Evolutionary conservation across 2,888 invertebrate species (phyloP).

Genomic region (Hecatera dysodea): DNA sequence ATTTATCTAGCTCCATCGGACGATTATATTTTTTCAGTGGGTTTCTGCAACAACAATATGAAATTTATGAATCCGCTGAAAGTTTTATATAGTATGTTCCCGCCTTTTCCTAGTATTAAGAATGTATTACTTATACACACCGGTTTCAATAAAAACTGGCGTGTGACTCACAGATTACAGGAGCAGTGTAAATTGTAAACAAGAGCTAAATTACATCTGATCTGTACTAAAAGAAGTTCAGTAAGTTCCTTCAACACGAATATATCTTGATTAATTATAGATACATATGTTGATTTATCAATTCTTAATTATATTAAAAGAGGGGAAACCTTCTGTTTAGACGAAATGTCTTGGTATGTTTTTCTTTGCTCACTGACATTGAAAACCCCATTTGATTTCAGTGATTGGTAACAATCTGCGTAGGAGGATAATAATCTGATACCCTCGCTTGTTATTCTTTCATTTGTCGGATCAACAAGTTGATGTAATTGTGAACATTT

Average conservation of each 20-base stretch:
- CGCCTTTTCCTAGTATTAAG: too few species aligned
- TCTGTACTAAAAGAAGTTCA: constrained; percentile 11
- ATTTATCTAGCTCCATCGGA: neutral
- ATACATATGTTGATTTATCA: too few species aligned
- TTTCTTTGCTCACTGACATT: constrained; percentile 13
- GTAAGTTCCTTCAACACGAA: constrained; percentile 13
- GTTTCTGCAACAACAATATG: neutral
- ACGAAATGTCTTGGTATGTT: neutral
- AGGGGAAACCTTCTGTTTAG: constrained; percentile 3
- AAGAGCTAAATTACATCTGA: constrained; percentile 4
- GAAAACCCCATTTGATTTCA: constrained; percentile 21
- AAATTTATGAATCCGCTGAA: constrained; percentile 13
- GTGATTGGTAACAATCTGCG: constrained; percentile 24
- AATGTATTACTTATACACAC: too few species aligned
- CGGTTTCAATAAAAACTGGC: too few species aligned
- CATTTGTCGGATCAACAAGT: constrained; percentile 48
- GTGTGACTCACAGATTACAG: constrained; percentile 11
- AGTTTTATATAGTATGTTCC: constrained; percentile 20
- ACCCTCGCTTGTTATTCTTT: constrained; percentile 44
- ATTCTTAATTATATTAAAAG: constrained; percentile 4
- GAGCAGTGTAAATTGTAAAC: constrained; percentile 11
- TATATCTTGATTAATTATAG: too few species aligned
- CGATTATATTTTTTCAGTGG: constrained; percentile 1
- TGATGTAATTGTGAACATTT: constrained; percentile 46
- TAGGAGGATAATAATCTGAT: constrained; percentile 42